Evolutionary conservation across 2,113 vertebrate species (phyloP).

Genomic region (Morone chrysops): DNA sequence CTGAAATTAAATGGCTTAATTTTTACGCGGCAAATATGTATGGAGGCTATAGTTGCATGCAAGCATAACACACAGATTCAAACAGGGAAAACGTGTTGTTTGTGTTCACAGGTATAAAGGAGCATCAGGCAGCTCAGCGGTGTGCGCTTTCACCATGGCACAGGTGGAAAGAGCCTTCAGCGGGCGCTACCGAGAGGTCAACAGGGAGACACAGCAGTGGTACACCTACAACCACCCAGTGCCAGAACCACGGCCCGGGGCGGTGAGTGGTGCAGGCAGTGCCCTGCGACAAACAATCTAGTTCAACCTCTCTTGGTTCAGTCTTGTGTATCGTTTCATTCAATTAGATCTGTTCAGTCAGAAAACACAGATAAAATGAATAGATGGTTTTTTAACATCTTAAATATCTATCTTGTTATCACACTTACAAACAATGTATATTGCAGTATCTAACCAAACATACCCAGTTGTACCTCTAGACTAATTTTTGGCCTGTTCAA

Average conservation of each 20-base stretch:
- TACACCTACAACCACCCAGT: slow-evolving; percentile 91
- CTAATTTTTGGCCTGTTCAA: not conserved
- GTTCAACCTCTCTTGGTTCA: not conserved
- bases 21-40: not conserved
- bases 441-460: not conserved
- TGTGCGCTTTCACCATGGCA: slow-evolving; percentile 93
- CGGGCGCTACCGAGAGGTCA: slow-evolving; percentile 94
- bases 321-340: not conserved
- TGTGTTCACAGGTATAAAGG: slow-evolving; percentile 88
- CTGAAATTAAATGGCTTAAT: not conserved
- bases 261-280: slow-evolving; percentile 79
- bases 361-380: not conserved
- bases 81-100: not conserved
- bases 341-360: not conserved
- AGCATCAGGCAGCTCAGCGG: slow-evolving; percentile 89
- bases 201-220: slow-evolving; percentile 97
- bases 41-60: not conserved
- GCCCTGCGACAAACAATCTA: not conserved
- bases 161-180: slow-evolving; percentile 90
- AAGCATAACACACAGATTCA: not conserved
- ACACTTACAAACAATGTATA: not conserved
- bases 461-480: not conserved
- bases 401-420: not conserved
- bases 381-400: not conserved
- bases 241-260: slow-evolving; percentile 92